phyloP scores from a whole-genome alignment of 2,797 vertebrate genomes.

The Malurus leucopterus region DNA sequence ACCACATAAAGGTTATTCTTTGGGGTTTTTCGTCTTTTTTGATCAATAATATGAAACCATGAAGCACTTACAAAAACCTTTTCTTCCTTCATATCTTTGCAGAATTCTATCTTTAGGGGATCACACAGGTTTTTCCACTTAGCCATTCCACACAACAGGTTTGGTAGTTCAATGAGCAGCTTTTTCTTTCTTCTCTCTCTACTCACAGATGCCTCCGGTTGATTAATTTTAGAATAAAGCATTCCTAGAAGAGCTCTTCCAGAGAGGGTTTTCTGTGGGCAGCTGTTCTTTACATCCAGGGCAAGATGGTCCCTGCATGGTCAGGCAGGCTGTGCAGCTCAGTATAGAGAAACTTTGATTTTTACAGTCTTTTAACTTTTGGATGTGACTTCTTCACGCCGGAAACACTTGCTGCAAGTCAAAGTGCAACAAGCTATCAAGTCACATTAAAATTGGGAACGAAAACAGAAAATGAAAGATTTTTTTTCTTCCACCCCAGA shows the following conservation, averaged over 20 bases:
- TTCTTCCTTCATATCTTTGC: background rate
- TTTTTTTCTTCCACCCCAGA: background rate
- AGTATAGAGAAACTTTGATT: slow-evolving; percentile 16
- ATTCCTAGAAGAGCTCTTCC: slow-evolving; percentile 10
- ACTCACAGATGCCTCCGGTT: background rate
- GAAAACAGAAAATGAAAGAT: background rate
- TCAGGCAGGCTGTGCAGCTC: slow-evolving; percentile 1
- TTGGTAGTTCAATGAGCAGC: background rate
- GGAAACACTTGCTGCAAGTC: slow-evolving; percentile 8
- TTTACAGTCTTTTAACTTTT: slow-evolving; percentile 21
- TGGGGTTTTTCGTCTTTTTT: background rate
- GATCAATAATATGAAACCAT: background rate
- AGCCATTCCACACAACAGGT: background rate
- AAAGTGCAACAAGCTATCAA: slow-evolving; percentile 41
- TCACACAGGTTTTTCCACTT: background rate
- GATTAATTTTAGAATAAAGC: slow-evolving; percentile 55
- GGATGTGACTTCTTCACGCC: background rate
- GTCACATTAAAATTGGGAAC: slow-evolving; percentile 47
- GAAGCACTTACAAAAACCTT: background rate
- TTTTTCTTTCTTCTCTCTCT: background rate
- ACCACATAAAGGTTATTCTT: background rate
- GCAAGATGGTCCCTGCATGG: slow-evolving; percentile 11
- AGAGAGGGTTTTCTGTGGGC: background rate
- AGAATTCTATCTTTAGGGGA: background rate
- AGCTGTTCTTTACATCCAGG: slow-evolving; percentile 14